phyloP scores from a whole-genome alignment of 1,140 invertebrate species.

The Brachionus paranguensis region DNA sequence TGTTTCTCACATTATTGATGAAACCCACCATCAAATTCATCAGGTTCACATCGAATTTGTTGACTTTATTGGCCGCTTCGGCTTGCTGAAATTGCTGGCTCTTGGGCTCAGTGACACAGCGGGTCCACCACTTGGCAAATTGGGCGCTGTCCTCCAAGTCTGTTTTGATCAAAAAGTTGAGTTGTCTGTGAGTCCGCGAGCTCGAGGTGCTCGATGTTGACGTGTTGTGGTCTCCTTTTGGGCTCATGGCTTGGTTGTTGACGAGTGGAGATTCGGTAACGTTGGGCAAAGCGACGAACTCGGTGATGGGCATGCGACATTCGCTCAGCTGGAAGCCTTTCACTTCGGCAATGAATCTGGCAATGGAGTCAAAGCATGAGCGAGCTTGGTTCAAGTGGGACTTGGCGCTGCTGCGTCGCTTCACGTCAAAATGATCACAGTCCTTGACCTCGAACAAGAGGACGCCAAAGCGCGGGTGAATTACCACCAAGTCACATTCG shows the following conservation, averaged over 20 bases:
- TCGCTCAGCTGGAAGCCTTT: slow-evolving; percentile 9
- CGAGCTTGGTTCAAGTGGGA: neutral
- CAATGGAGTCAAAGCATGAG: slow-evolving; percentile 18
- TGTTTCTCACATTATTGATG: slow-evolving; percentile 3
- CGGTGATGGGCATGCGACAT: slow-evolving; percentile 15
- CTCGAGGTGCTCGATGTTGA: slow-evolving; percentile 33
- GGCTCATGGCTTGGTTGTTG: neutral
- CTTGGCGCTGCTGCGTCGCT: neutral
- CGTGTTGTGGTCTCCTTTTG: neutral
- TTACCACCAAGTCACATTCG: slow-evolving; percentile 33
- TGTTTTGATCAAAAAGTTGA: slow-evolving; percentile 19
- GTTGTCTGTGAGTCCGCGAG: neutral
- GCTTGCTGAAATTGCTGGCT: slow-evolving; percentile 5
- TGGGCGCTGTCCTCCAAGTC: slow-evolving; percentile 12
- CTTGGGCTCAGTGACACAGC: neutral
- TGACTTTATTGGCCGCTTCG: neutral
- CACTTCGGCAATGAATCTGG: neutral
- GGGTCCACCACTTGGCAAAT: slow-evolving; percentile 39
- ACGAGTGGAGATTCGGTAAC: neutral
- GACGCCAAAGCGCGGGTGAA: slow-evolving; percentile 35
- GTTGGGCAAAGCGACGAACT: slow-evolving; percentile 26
- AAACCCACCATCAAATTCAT: slow-evolving; percentile 23
- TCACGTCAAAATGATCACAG: slow-evolving; percentile 22
- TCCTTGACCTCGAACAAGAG: slow-evolving; percentile 19
- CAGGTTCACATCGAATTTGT: slow-evolving; percentile 17